Conservation (phyloP, 2,888 invertebrate species). For the Megalurothrips usitatus region DNA sequence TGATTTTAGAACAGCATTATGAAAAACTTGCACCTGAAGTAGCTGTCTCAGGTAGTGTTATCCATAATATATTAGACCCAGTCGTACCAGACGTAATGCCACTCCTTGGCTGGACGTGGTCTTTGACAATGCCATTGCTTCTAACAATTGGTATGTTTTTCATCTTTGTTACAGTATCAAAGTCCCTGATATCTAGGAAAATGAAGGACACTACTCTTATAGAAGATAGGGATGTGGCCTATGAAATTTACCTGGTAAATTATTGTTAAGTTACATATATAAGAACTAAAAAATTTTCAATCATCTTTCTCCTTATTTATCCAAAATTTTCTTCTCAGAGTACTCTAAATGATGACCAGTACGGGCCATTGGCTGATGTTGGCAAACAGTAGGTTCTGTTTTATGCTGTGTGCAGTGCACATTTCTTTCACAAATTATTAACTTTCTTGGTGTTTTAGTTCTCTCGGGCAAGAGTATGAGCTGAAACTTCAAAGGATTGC, state of each 20-base stretch:
- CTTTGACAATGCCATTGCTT: neutral
- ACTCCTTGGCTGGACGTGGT: neutral
- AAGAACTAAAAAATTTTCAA: constrained; percentile 27
- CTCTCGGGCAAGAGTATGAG: constrained; percentile 83
- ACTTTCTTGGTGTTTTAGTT: constrained; percentile 49
- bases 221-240: constrained; percentile 63
- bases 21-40: constrained; percentile 41
- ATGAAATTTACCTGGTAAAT: constrained; percentile 69
- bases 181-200: constrained; percentile 28
- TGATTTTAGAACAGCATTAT: constrained; percentile 54
- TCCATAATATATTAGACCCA: neutral
- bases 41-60: constrained; percentile 23
- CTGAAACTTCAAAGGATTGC: constrained; percentile 63
- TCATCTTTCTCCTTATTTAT: constrained; percentile 31
- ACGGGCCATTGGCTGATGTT: constrained; percentile 75
- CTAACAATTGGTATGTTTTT: neutral
- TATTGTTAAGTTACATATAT: neutral
- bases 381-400: constrained; percentile 62
- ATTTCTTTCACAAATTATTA: neutral
- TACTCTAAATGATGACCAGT: constrained; percentile 65
- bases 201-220: constrained; percentile 70
- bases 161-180: constrained; percentile 34
- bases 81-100: too few relatives aligned
- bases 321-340: constrained; percentile 42
- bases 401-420: neutral